Evolutionary conservation across 2,888 invertebrate genomes (phyloP).

Genomic region (Pandemis corylana): DNA sequence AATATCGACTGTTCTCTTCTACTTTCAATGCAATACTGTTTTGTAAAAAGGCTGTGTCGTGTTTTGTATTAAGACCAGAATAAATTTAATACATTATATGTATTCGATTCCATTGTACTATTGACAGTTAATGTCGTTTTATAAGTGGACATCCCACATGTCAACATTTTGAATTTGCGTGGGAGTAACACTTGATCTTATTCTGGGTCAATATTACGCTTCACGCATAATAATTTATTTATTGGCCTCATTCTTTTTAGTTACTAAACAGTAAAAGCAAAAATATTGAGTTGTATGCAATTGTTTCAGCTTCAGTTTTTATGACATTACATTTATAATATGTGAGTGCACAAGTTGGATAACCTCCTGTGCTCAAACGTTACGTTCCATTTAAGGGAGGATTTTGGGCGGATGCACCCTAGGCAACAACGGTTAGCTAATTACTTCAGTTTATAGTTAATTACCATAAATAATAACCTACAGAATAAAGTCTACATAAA

Average conservation of each 20-base stretch:
- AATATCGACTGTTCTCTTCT: background rate
- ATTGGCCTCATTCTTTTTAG: background rate
- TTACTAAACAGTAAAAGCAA: background rate
- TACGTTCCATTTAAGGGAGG: too few relatives aligned
- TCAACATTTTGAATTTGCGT: background rate
- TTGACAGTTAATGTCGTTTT: background rate
- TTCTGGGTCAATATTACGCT: conserved; percentile 1
- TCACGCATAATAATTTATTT: background rate
- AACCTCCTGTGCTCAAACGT: too few relatives aligned
- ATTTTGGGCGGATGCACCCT: too few relatives aligned
- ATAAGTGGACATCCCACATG: conserved; percentile 2
- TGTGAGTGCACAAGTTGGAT: too few relatives aligned
- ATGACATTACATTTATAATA: too few relatives aligned
- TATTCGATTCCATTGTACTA: conserved; percentile 4
- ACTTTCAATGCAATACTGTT: background rate
- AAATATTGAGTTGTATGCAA: background rate
- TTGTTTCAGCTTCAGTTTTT: too few relatives aligned
- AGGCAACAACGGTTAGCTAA: too few relatives aligned
- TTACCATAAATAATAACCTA: too few relatives aligned
- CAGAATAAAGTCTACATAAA: too few relatives aligned
- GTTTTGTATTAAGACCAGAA: background rate
- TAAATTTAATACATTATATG: conserved; percentile 7
- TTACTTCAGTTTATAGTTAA: too few relatives aligned
- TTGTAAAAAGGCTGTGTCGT: background rate
- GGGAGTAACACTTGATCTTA: conserved; percentile 7